Base-by-base conservation (phyloP, 2,113 vertebrate genomes). In the Anseranas semipalmata region DNA sequence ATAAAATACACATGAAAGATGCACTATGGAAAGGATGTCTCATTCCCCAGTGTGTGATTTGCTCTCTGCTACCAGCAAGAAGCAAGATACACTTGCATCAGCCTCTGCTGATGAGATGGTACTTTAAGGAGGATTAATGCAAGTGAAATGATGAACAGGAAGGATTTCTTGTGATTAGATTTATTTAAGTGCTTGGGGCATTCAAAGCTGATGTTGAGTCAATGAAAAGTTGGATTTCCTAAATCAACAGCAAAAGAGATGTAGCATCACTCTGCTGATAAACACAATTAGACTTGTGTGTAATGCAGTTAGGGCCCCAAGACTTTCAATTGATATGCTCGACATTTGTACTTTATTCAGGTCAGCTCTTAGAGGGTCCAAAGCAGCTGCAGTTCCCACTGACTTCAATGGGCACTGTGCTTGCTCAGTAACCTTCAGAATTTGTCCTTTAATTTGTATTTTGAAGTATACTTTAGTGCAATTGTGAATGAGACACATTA, bases 181-280 rank as follows among this genome's bases (percentile, higher is more conserved):
- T 79, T 94, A 95, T 93, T 94, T 72, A 41, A 78, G 81, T 93
- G 66, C 82, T 94, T 80, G 80, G 58, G 85, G 93, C 77, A 93
- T 45, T 66, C 58, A 83, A 71, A 73, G 68, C 33, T 85, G 35
- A 68, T 87, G 76, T 74, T 85, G 84, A 96, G 87, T 89, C 90
- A 94, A 91, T 87, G 76, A 92, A 92, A 96, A 89, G 63, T 16
- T 80, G 60, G 45, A 41, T 85, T 90, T 81, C 65, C 80, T 95
- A 91, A 93, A 95, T 71, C 70, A 85, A 75, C 43, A 85, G 90
- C 68, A 72, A 48, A 19, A 71, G 43, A 96, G 45, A 66, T 79
- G 39, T 73, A 91, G 22, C 58, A 76, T 27, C 63, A 65, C 41
- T 84, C 45, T 90, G 86, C 93, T 93, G 76, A 89, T 89, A 95